Evolutionary conservation across 2,888 invertebrate genomes (phyloP).

Genomic region (Drosophila nr. perissopoda): DNA sequence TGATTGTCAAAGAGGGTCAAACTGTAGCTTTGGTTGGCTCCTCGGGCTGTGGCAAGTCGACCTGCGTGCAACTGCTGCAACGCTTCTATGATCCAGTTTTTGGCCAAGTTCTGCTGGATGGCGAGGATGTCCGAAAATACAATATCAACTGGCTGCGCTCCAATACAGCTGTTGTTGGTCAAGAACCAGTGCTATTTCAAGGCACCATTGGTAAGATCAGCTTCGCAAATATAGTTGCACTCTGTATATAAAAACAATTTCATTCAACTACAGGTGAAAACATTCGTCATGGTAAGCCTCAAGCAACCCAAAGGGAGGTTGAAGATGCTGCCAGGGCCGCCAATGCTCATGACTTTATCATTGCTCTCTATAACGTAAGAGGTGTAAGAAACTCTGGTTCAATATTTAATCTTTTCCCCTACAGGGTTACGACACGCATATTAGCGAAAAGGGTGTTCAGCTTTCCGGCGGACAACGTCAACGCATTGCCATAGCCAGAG

Average conservation of each 20-base stretch:
- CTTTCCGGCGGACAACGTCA: conserved; percentile 92
- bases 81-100: conserved; percentile 87
- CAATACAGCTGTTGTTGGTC: conserved; percentile 93
- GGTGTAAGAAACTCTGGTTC: too few species aligned
- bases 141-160: conserved; percentile 90
- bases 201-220: conserved; percentile 87
- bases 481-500: conserved; percentile 93
- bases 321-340: conserved; percentile 89
- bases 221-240: neutral
- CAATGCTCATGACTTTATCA: conserved; percentile 91
- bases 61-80: conserved; percentile 91
- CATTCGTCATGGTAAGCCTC: conserved; percentile 90
- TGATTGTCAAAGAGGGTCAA: conserved; percentile 88
- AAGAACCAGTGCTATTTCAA: conserved; percentile 94
- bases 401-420: neutral
- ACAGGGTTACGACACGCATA: conserved; percentile 91
- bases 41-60: conserved; percentile 93
- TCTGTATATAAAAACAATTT: neutral
- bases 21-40: conserved; percentile 90
- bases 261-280: conserved; percentile 84
- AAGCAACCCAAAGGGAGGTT: conserved; percentile 89
- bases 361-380: conserved; percentile 88
- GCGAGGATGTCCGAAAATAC: conserved; percentile 88
- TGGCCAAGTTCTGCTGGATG: conserved; percentile 87
- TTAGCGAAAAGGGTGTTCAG: conserved; percentile 92